These are phyloP conservation scores for Mycetomoellerius zeteki DNA, from an alignment of 1,140 invertebrate genomes.

Conservation along the genomic window DNA sequence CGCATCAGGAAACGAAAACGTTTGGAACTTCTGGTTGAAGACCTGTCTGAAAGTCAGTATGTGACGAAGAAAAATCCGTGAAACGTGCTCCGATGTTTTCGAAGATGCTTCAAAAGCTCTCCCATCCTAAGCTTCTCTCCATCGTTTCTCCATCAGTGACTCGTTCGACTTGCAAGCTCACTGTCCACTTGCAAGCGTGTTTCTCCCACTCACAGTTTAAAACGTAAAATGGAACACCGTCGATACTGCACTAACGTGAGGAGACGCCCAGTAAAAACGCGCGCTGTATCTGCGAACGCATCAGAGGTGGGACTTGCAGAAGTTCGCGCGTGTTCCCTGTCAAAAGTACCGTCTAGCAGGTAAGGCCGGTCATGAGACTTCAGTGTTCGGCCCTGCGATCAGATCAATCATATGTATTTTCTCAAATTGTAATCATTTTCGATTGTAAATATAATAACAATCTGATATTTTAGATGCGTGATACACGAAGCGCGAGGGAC, in stretches of 20 bases:
- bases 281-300: slow-evolving; percentile 8
- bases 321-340: slow-evolving; percentile 58
- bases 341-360: slow-evolving; percentile 77
- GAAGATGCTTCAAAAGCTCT: neutral
- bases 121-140: neutral
- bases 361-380: slow-evolving; percentile 77
- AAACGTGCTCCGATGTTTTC: neutral
- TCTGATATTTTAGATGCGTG: neutral
- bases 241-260: neutral
- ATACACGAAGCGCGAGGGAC: slow-evolving; percentile 17
- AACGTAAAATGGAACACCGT: neutral
- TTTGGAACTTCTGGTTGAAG: neutral
- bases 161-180: slow-evolving; percentile 18
- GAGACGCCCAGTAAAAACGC: neutral
- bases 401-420: slow-evolving; percentile 45
- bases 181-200: neutral
- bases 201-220: neutral
- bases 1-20: neutral
- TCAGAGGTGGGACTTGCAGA: slow-evolving; percentile 53
- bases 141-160: slow-evolving; percentile 3
- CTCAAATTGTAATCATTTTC: neutral
- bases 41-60: neutral
- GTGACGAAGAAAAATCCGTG: neutral
- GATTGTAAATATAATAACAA: neutral
- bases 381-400: slow-evolving; percentile 72